Base-by-base conservation (phyloP, 2,888 invertebrate genomes). In the Patella pellucida region DNA sequence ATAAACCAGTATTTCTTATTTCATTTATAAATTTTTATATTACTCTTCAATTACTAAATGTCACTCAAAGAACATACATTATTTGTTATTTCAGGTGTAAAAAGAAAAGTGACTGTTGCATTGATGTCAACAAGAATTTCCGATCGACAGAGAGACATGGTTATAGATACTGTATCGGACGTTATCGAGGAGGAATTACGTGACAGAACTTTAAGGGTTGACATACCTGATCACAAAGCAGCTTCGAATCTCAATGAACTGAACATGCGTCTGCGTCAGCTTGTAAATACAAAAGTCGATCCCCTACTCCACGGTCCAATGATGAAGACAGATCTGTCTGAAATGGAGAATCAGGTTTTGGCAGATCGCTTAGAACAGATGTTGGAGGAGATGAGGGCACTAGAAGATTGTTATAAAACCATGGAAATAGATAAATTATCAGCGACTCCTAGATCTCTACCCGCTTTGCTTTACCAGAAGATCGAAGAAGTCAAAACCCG, bases 281-380 rank as follows among this genome's bases (percentile, higher is more conserved):
- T 75, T 69, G 75, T 81, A 72, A 68, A 74, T 72, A 69, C 76
- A 50, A 76, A 79, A 73, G 71, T 82, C 52, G 80, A 82, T 70
- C 79, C 80, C 2, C 68, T 82, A 31, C 75, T 82, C 7, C 77
- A 77, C 68, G 80, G 80, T 52, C 75, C 67, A 14, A 68, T 52
- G 1, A 56, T 72, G 52, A 71, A 31, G 19, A 77, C 80, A n/a
- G 75, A 76, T 50, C 68, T 80, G 56, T 54, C 71, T 9, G 27
- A 76, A 27, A 71, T 73, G 3, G 79, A 77, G 41, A 19, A 67
- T 14, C 76, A 73, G 16, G 76, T 73, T 27, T 41, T 69, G 3
- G 41, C 75, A 14, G 68, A 71, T 3, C 54, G 69, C n/a, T 69
- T 79, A 19, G 68, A 73, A 27, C 69, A 23, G 67, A 76, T 76